Evolutionary conservation across 2,888 invertebrate species (phyloP).

Genomic region (Rugalucina vietnamica): DNA sequence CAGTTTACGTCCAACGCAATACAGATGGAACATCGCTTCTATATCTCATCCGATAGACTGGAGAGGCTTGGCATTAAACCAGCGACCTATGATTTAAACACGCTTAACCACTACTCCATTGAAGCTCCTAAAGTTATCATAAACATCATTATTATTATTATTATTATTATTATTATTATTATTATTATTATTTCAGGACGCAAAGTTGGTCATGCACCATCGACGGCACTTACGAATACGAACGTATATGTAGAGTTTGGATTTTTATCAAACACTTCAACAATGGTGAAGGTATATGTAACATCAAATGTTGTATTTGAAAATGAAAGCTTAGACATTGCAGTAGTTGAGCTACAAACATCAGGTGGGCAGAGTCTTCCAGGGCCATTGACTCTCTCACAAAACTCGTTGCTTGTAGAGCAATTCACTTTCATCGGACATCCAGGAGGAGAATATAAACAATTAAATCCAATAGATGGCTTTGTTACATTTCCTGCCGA

Average conservation of each 20-base stretch:
- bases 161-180: too few relatives aligned
- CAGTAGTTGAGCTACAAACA: constrained; percentile 37
- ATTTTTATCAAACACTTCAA: neutral
- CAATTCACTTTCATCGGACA: constrained; percentile 49
- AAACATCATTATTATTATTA: too few relatives aligned
- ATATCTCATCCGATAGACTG: too few relatives aligned
- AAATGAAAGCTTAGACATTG: constrained; percentile 40
- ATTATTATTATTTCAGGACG: too few relatives aligned
- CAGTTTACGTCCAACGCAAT: too few relatives aligned
- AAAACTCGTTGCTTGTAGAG: constrained; percentile 3
- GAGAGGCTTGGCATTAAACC: too few relatives aligned
- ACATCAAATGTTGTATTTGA: constrained; percentile 29
- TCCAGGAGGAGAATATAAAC: constrained; percentile 19
- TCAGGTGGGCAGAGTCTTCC: constrained; percentile 22
- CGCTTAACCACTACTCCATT: too few relatives aligned
- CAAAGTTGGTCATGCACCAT: too few relatives aligned
- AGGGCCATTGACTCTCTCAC: constrained; percentile 30
- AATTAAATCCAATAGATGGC: constrained; percentile 16
- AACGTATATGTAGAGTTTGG: neutral
- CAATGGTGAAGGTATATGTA: neutral
- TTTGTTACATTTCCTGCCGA: neutral
- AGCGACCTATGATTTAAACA: too few relatives aligned
- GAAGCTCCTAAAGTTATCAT: too few relatives aligned
- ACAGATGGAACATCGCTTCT: too few relatives aligned
- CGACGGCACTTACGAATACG: neutral